phyloP scores from a whole-genome alignment of 2,888 invertebrate species.

The Drosophila prolongata region DNA sequence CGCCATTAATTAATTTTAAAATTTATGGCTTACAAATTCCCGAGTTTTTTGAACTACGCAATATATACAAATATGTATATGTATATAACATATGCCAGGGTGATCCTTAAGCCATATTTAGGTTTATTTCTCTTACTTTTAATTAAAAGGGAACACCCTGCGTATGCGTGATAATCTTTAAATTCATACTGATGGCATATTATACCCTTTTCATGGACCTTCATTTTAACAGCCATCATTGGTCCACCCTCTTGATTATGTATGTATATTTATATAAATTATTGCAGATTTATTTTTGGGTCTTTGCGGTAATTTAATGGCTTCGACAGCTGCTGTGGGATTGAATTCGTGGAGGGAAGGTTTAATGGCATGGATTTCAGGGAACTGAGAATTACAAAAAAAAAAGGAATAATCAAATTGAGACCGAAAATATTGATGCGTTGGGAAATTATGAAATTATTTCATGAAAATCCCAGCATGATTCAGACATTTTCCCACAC shows the following conservation, averaged over 20 bases:
- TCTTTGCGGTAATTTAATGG: constrained; percentile 48
- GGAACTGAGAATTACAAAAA: constrained; percentile 2
- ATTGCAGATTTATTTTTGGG: constrained; percentile 39
- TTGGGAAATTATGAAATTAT: constrained; percentile 5
- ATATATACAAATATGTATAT: neutral
- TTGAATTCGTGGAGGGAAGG: neutral
- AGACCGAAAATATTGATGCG: neutral
- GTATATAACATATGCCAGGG: no score
- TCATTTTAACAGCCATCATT: neutral
- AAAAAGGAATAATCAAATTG: constrained; percentile 2
- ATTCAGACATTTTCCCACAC: neutral
- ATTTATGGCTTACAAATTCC: constrained; percentile 78
- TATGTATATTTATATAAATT: constrained; percentile 23
- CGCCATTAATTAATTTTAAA: constrained; percentile 77
- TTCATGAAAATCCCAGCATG: neutral
- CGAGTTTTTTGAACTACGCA: constrained; percentile 14
- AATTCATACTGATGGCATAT: neutral
- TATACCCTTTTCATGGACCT: neutral
- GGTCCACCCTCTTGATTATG: neutral
- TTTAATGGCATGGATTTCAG: constrained; percentile 9
- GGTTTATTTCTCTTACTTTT: neutral
- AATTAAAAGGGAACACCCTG: neutral
- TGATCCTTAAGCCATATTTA: no score
- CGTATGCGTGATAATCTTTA: neutral
- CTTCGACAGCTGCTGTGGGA: constrained; percentile 46